Conservation (phyloP, 2,888 invertebrate genomes). For the Thecophora atra region DNA sequence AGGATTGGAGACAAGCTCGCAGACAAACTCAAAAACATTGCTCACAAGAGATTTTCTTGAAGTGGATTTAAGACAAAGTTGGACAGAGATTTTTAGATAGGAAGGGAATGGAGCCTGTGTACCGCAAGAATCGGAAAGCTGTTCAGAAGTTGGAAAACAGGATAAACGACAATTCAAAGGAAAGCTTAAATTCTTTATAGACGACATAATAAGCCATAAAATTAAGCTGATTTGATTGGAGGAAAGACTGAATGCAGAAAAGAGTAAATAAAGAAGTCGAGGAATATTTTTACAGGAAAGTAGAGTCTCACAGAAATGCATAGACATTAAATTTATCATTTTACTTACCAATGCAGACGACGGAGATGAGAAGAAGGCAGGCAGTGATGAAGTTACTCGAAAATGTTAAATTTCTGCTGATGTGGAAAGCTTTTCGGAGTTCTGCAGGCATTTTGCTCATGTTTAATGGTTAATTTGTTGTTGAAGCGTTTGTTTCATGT, state of each 20-base stretch:
- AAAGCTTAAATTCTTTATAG: not conserved
- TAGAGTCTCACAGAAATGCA: no score
- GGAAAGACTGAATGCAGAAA: no score
- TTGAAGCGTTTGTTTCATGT: no score
- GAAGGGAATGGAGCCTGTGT: no score
- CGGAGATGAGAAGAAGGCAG: constrained; percentile 5
- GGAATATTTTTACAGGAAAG: no score
- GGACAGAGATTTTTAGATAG: no score
- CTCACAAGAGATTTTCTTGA: not conserved
- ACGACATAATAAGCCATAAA: no score
- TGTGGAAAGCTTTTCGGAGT: not conserved
- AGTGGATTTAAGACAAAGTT: not conserved
- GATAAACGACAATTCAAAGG: not conserved
- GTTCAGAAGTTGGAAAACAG: not conserved
- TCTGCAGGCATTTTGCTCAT: constrained; percentile 8
- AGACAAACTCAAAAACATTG: no score
- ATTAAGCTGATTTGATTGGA: no score
- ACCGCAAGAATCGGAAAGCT: not conserved
- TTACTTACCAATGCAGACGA: constrained; percentile 26
- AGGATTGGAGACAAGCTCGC: not conserved
- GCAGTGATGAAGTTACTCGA: constrained; percentile 1
- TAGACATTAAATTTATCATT: not conserved
- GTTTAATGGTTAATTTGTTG: no score
- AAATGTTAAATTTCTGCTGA: not conserved
- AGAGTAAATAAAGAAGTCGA: no score